Base-by-base conservation (phyloP, 2,888 invertebrate genomes). In the Chorisops tibialis region DNA sequence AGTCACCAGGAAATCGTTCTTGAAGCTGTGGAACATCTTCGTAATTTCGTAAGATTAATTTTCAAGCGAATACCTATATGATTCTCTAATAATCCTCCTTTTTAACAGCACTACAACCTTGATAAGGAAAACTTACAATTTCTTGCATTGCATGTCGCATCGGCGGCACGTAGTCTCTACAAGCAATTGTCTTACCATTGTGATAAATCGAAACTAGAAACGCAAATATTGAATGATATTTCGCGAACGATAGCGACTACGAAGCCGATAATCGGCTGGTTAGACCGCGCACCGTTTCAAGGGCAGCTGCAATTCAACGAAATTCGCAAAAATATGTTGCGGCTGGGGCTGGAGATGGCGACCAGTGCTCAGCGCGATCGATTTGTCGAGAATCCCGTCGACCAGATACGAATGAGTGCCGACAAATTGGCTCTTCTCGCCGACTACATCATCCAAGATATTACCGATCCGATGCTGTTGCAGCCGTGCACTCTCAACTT, bases 1-100 rank as follows among this genome's bases (percentile, higher is more conserved):
- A 96, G 96, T 9, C 96, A 96, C 75, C 95, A 96, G 77, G 96
- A 96, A 76, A 85, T 95, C 59, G 86, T 97, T 66, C 81, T 97
- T 48, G 95, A 96, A 77, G 95, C 94, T 52, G 91, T 96, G 12
- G 93, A 94, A 71, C 89, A 93, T 69, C 82, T 97, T 49, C 81
- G 91, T 69, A 90, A 93, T 79, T 91, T 96, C 80, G 93, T 93
- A 80, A 83, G 88, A 38, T 51, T 6, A 16, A 37, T 14, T 52
- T 51, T 30, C 9, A 16, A 49, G 5, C 11, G 39, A 14, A 18
- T 22, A 21, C 16, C 38, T 7, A 21, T 14, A 16, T 7, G 19
- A 48, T 35, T n/a, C 22, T 39, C 24, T 21, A 47, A 18, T 16
- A 37, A 48, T 61, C 51, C 14, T 5, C 67, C 67, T 69, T 71